Percentiles rank a stretch among this genome's conserved stretches.
Conservation (phyloP, 1,140 invertebrate species). For the Leucophenga varia region DNA sequence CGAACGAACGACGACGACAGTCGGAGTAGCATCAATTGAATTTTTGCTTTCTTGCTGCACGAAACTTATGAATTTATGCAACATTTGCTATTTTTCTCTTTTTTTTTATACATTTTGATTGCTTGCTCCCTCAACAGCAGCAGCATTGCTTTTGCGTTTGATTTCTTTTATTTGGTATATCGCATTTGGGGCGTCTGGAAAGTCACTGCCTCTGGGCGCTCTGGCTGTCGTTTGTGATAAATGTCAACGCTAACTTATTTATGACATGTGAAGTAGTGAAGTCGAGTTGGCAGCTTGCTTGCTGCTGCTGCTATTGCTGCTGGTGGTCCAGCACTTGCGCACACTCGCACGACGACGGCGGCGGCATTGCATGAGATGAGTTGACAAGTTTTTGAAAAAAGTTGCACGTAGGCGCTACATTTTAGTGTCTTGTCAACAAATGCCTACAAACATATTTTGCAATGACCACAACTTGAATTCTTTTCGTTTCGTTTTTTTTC, state of each 20-base stretch:
- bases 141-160: no score
- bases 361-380: no score
- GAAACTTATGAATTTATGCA: conserved; percentile 53
- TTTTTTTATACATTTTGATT: conserved; percentile 26
- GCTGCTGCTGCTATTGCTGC: conserved; percentile 22
- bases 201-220: conserved; percentile 25
- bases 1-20: conserved; percentile 20
- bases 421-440: conserved; percentile 28
- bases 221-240: conserved; percentile 44
- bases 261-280: conserved; percentile 55
- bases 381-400: conserved; percentile 6
- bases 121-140: no score
- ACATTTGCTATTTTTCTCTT: conserved; percentile 27
- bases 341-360: conserved; percentile 10
- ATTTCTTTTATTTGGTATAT: no score
- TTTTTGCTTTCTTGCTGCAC: conserved; percentile 26
- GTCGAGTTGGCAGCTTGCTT: no score
- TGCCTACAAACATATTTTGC: no score
- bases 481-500: no score
- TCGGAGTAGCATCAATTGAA: conserved; percentile 42
- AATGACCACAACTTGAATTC: no score
- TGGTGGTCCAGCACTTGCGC: no score
- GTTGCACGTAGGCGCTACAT: conserved; percentile 20
- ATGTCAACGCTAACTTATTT: conserved; percentile 57
- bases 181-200: conserved; percentile 2